Percentiles rank a stretch among this genome's conserved stretches.
Evolutionary conservation across 2,888 invertebrate genomes (phyloP).

Genomic region (Tridacna crocea): DNA sequence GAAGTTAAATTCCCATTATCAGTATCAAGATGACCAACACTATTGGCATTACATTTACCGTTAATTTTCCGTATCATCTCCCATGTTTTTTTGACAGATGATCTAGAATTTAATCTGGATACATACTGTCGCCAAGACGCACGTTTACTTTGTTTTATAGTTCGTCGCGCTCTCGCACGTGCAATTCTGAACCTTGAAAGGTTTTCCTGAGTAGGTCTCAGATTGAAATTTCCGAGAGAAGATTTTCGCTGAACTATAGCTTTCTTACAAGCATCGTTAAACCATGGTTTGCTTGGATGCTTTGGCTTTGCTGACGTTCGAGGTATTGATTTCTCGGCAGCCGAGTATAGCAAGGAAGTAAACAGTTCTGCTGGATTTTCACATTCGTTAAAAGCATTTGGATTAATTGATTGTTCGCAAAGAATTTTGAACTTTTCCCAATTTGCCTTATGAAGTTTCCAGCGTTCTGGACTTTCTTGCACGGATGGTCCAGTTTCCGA

Average conservation of each 20-base stretch:
- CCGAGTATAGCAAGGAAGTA: neutral
- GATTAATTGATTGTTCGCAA: neutral
- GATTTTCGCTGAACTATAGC: neutral
- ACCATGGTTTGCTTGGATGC: constrained; percentile 4
- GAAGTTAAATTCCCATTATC: neutral
- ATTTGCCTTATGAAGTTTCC: constrained; percentile 3
- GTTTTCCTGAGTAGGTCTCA: neutral
- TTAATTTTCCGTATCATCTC: neutral
- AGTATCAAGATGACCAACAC: neutral
- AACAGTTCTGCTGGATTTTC: neutral
- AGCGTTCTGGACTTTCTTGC: neutral
- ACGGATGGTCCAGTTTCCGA: neutral
- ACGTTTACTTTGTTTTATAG: constrained; percentile 1
- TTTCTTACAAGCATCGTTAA: neutral
- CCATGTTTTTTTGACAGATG: constrained; percentile 3
- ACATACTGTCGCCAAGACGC: constrained; percentile 5
- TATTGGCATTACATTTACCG: neutral
- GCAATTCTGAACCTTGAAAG: neutral
- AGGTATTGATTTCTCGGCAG: neutral
- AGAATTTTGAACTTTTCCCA: neutral
- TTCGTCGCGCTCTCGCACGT: neutral
- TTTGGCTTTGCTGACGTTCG: neutral
- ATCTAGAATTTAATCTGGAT: neutral
- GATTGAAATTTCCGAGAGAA: neutral
- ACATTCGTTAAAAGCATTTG: neutral